A percentile compares a stretch with the other conserved stretches of the same genome.
phyloP scores from a whole-genome alignment of 1,140 invertebrate species.

The Acromyrmex charruanus region DNA sequence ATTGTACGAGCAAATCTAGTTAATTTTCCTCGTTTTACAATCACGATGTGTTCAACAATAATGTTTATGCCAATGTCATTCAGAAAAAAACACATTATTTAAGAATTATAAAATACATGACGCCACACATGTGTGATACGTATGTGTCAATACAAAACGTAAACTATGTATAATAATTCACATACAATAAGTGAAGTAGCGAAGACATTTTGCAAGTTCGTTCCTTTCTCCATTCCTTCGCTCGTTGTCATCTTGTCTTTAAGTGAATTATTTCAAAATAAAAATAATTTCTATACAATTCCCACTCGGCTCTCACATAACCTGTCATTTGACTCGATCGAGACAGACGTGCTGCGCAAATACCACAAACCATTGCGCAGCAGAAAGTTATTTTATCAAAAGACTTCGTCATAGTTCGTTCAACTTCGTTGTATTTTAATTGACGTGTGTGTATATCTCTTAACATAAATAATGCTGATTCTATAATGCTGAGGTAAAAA shows the following conservation, averaged over 20 bases:
- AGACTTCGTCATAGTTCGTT: no score
- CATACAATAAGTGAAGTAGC: constrained; percentile 71
- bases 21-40: background rate
- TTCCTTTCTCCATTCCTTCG: background rate
- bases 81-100: background rate
- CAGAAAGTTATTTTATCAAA: background rate
- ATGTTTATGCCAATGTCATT: background rate
- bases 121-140: background rate
- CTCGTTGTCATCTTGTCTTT: constrained; percentile 48
- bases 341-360: background rate
- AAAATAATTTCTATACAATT: background rate
- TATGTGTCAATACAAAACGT: background rate
- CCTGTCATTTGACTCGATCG: background rate
- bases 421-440: no score
- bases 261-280: background rate
- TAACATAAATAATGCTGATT: no score
- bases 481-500: no score
- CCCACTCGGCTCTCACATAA: background rate
- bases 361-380: background rate
- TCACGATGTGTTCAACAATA: background rate
- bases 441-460: no score
- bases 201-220: constrained; percentile 56
- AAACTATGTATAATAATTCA: background rate
- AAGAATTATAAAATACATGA: background rate
- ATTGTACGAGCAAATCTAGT: background rate